A percentile compares a stretch with the other conserved stretches of the same genome.
phyloP scores from a whole-genome alignment of 2,113 vertebrate species.

The Heterotilapia buettikoferi region DNA sequence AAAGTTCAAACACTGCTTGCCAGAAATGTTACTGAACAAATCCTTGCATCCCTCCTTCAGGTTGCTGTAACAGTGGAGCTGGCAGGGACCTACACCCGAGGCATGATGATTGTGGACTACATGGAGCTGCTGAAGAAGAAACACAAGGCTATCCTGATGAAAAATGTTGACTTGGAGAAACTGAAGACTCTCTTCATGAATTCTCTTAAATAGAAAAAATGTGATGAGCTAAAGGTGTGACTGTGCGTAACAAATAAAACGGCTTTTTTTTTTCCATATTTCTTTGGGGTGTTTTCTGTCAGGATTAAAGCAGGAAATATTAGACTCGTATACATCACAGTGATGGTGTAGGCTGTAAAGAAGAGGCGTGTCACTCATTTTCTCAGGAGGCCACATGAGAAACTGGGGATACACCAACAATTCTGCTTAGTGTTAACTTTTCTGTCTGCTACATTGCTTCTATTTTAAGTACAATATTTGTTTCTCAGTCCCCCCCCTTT shows the following conservation, averaged over 20 bases:
- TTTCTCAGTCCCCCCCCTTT: too few species aligned
- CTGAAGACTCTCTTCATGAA: conserved; percentile 63
- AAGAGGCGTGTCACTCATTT: too few species aligned
- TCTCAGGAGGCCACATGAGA: too few species aligned
- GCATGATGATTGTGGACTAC: conserved; percentile 73
- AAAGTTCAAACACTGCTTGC: not conserved
- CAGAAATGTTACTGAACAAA: not conserved
- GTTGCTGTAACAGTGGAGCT: conserved; percentile 64
- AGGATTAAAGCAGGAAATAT: not conserved
- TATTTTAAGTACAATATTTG: too few species aligned
- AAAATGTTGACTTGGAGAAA: conserved; percentile 60
- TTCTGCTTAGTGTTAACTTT: too few species aligned
- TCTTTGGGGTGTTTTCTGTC: not conserved
- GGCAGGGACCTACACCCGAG: conserved; percentile 49
- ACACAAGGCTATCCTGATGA: conserved; percentile 65
- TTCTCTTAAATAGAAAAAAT: conserved; percentile 49
- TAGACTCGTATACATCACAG: too few species aligned
- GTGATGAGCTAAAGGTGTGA: not conserved
- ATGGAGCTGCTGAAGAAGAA: conserved; percentile 56
- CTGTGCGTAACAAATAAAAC: not conserved
- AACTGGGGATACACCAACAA: too few species aligned
- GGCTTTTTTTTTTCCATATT: too few species aligned
- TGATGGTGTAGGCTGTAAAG: too few species aligned
- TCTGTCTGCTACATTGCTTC: too few species aligned
- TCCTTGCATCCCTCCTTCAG: not conserved